These are phyloP conservation scores for Malacosoma neustria DNA, from an alignment of 2,888 invertebrate genomes.

Conservation along the genomic window DNA sequence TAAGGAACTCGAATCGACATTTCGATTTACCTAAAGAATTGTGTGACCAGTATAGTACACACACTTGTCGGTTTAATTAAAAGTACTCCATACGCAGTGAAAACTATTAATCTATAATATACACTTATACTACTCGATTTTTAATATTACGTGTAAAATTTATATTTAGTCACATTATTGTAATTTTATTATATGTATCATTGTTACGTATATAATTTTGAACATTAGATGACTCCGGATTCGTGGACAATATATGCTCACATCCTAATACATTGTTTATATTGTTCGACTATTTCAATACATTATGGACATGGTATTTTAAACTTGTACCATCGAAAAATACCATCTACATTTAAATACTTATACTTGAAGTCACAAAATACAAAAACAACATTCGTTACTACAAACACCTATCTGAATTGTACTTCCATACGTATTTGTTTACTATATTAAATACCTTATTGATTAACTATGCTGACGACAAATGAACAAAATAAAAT, in stretches of 20 bases:
- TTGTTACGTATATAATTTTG: constrained; percentile 75
- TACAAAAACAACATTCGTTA: constrained; percentile 43
- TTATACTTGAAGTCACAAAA: constrained; percentile 40
- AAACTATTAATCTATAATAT: constrained; percentile 65
- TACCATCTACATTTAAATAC: constrained; percentile 49
- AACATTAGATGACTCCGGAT: constrained; percentile 65
- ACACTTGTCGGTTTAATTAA: constrained; percentile 33
- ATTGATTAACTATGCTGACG: constrained; percentile 47
- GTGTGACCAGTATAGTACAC: constrained; percentile 31
- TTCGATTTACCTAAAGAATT: constrained; percentile 19
- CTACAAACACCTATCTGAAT: constrained; percentile 57
- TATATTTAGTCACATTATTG: constrained; percentile 72
- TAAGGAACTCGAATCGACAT: constrained; percentile 26
- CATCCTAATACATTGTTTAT: constrained; percentile 32
- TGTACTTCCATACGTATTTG: constrained; percentile 75
- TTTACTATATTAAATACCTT: constrained; percentile 53
- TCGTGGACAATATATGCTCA: constrained; percentile 40
- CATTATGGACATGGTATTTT: constrained; percentile 55
- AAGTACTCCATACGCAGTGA: constrained; percentile 67
- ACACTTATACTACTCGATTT: constrained; percentile 68
- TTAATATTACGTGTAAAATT: constrained; percentile 71
- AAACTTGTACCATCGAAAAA: constrained; percentile 60
- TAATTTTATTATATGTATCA: constrained; percentile 70
- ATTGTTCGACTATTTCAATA: constrained; percentile 41
- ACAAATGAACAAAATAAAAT: too few relatives aligned